Evolutionary conservation across 2,113 vertebrate genomes (phyloP).

Genomic region (Charina bottae): DNA sequence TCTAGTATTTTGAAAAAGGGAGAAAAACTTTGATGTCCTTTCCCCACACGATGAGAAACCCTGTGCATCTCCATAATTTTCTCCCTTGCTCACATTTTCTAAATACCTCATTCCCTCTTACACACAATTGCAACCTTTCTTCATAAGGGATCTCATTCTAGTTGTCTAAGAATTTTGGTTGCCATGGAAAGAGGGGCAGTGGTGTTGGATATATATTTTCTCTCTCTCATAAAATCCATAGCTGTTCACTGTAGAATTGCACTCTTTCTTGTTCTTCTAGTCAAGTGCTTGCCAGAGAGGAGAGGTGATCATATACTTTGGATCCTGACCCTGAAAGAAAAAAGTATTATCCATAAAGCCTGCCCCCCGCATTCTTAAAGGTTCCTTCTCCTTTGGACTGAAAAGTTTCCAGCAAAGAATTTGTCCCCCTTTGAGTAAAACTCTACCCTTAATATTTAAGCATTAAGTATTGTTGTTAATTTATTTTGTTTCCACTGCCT

Average conservation of each 20-base stretch:
- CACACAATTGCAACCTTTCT: not conserved
- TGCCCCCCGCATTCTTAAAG: too few relatives aligned
- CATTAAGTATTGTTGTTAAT: too few relatives aligned
- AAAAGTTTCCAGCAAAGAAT: too few relatives aligned
- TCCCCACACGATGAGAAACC: not conserved
- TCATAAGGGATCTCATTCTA: not conserved
- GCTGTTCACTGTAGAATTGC: not conserved
- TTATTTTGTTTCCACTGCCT: too few relatives aligned
- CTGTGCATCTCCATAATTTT: not conserved
- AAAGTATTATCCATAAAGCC: too few relatives aligned
- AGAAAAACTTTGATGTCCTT: not conserved
- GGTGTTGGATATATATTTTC: not conserved
- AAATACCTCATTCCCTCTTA: not conserved
- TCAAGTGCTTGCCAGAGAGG: not conserved
- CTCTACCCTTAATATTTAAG: too few relatives aligned
- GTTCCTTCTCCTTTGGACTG: too few relatives aligned
- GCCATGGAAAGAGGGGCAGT: not conserved
- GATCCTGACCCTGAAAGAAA: not conserved
- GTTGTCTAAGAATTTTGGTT: not conserved
- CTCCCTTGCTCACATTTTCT: not conserved
- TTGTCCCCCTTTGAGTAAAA: too few relatives aligned
- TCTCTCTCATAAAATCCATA: not conserved
- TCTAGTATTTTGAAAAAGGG: not conserved
- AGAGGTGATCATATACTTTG: not conserved
- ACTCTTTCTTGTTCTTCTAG: not conserved